phyloP scores from a whole-genome alignment of 1,140 invertebrate genomes.

The Cryptotermes secundus region DNA sequence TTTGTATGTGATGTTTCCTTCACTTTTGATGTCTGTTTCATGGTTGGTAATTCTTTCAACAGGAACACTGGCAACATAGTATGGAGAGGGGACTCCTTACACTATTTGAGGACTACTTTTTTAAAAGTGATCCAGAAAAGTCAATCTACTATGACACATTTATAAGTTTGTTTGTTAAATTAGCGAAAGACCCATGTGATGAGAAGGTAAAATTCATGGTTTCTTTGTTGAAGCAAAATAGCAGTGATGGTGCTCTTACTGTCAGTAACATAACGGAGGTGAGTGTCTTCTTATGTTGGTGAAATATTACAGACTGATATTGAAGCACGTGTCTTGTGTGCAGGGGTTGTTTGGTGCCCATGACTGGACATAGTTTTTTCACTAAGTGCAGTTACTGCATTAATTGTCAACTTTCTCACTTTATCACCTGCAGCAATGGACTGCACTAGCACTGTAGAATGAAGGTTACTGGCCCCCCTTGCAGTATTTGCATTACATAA shows the following conservation, averaged over 20 bases:
- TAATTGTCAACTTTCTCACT: no score
- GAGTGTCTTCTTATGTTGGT: neutral
- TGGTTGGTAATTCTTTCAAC: neutral
- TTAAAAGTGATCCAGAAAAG: neutral
- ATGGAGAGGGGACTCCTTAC: neutral
- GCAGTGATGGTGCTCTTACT: neutral
- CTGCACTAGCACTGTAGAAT: no score
- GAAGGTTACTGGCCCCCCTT: no score
- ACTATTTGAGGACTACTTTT: conserved; percentile 4
- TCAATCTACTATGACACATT: neutral
- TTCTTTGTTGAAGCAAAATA: neutral
- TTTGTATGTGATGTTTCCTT: no score
- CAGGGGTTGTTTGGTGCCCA: no score
- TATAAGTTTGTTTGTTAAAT: conserved; percentile 3
- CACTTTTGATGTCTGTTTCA: no score
- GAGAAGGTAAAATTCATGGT: neutral
- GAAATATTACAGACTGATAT: no score
- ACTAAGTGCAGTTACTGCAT: no score
- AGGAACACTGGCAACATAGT: neutral
- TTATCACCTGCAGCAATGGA: no score
- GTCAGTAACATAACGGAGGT: neutral
- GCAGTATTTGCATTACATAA: no score
- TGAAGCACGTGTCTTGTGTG: no score
- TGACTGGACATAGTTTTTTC: no score
- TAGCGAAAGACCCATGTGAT: neutral